phyloP scores from a whole-genome alignment of 2,797 vertebrate species.

The Falco cherrug region DNA sequence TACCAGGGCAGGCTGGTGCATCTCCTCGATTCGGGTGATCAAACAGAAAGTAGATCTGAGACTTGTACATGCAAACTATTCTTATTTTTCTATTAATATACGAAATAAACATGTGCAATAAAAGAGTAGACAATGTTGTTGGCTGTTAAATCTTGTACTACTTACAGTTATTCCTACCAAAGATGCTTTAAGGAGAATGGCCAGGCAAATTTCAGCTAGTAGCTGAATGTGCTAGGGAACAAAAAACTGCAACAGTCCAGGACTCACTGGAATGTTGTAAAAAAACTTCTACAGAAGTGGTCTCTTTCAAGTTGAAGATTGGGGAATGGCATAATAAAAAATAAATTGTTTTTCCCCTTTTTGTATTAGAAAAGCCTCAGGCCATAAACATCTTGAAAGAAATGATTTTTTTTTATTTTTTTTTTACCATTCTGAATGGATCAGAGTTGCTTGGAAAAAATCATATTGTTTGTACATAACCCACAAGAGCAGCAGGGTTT shows the following conservation, averaged over 20 bases:
- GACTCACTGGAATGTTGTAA: neutral
- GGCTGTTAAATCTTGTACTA: neutral
- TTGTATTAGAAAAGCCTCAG: conserved; percentile 37
- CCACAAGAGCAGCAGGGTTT: neutral
- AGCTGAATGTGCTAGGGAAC: neutral
- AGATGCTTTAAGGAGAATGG: neutral
- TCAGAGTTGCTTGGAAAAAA: conserved; percentile 10
- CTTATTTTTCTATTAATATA: neutral
- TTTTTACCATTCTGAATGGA: conserved; percentile 5
- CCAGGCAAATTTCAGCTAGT: neutral
- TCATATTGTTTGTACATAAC: neutral
- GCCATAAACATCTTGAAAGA: conserved; percentile 37
- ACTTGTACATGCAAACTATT: neutral
- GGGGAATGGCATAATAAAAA: conserved; percentile 48
- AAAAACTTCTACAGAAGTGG: conserved; percentile 19
- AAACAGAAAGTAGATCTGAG: neutral
- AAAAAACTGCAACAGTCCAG: neutral
- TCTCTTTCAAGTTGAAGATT: conserved; percentile 49
- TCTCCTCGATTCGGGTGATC: neutral
- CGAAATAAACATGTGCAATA: neutral
- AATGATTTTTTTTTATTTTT: neutral
- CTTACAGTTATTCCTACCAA: neutral
- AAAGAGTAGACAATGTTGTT: neutral
- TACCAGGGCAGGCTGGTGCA: neutral
- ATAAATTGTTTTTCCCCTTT: conserved; percentile 25